Evolutionary conservation across 2,888 invertebrate genomes (phyloP), one percentile per base, ranked within the genome.

Genomic region (Leucozona laternaria): DNA sequence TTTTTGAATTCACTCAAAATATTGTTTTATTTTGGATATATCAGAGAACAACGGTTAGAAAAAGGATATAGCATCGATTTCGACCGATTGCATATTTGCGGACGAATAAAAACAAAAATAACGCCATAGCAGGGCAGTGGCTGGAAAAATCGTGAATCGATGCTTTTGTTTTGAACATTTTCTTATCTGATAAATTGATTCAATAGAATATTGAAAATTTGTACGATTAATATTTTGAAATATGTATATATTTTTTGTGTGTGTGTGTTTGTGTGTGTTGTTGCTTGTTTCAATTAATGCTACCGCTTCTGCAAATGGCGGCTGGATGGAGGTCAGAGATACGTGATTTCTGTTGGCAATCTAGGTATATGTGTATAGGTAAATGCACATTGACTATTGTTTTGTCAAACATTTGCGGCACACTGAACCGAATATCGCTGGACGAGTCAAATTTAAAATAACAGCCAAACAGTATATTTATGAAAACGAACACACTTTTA

Each of bases 101-200:
- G 34, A 50, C 17, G 53, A n/a, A 31, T 28, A 28, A 25, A 13
- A 13, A 57, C 22, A 28, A 37, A 28, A 64, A 48, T 25, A 66
- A 71, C 25, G 50, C 62, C 48, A 82, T 50, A 53, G 40, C 64
- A 17, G 22, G 43, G 72, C 45, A 50, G 40, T 75, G 28, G 66
- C 22, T 53, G 55, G 55, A 73, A 77, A 70, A 68, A 75, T 71
- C 31, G 60, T 43, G 45, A 72, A 71, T 71, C 53, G 58, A 57
- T 31, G 77, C 53, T 81, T 77, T 81, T 81, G 77, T 85, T 85
- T 81, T 73, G 81, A 85, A 25, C 73, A 62, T 57, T 86, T 82
- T 86, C 82, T 79, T 86, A 86, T 86, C 86, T 82, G 86, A 86
- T 82, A 86, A 82, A 86, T 86, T 86, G 86, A 82, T 86, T 86